A percentile compares a stretch with the other conserved stretches of the same genome.
Conservation (phyloP, 2,888 invertebrate genomes). For the Aphodius sticticus region DNA sequence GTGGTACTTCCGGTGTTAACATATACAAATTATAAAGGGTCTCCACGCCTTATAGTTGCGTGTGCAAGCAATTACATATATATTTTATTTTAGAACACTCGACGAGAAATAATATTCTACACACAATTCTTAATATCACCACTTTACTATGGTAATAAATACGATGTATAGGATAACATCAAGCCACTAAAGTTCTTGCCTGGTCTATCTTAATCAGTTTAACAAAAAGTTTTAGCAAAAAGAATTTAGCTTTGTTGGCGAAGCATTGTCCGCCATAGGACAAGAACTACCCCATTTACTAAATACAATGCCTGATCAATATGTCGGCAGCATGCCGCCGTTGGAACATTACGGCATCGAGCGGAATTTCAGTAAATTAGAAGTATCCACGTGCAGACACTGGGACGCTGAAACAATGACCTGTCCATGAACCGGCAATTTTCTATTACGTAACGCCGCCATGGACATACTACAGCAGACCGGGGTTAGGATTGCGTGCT, state of each 20-base stretch:
- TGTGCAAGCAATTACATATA: no score
- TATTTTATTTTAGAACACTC: no score
- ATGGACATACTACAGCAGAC: neutral
- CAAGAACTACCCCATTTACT: neutral
- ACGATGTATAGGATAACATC: neutral
- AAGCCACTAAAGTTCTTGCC: neutral
- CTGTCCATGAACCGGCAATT: neutral
- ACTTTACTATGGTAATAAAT: no score
- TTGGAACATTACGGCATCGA: neutral
- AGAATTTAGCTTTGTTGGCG: neutral
- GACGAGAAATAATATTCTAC: no score
- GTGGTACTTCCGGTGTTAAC: no score
- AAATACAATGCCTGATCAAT: neutral
- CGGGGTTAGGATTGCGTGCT: neutral
- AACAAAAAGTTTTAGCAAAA: no score
- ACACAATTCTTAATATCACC: no score
- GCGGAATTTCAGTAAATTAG: constrained; percentile 4
- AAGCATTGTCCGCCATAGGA: neutral
- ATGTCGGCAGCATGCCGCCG: neutral
- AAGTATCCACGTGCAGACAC: neutral
- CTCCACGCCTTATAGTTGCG: no score
- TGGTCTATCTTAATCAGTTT: neutral
- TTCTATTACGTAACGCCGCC: neutral
- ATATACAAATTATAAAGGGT: no score
- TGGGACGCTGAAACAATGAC: neutral